phyloP scores from a whole-genome alignment of 2,797 vertebrate species.

The Mus minutoides region DNA sequence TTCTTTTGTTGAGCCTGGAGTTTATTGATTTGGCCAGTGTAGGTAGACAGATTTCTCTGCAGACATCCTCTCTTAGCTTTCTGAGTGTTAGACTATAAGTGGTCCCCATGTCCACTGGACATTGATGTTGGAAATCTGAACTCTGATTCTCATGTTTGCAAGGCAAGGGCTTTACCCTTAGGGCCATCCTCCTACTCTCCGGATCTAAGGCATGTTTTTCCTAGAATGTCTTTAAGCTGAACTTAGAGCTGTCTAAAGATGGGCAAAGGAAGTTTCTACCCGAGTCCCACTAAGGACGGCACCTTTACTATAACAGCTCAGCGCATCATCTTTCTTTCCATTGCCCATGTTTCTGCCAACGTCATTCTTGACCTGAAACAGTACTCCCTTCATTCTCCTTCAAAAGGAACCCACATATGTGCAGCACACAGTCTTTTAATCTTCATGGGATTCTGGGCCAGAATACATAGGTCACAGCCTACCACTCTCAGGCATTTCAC shows the following conservation, averaged over 20 bases:
- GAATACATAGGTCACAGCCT: conserved; percentile 40
- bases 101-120: background rate
- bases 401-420: conserved; percentile 31
- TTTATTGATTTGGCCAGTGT: background rate
- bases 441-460: conserved; percentile 55
- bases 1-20: background rate
- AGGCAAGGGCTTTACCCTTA: background rate
- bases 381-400: conserved; percentile 2
- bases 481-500: conserved; percentile 40
- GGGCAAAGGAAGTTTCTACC: background rate
- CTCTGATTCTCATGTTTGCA: background rate
- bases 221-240: conserved; percentile 24
- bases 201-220: conserved; percentile 4
- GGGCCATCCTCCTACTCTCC: background rate
- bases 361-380: conserved; percentile 38
- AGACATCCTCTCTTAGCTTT: background rate
- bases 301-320: background rate
- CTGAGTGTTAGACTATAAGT: background rate
- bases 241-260: background rate
- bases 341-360: background rate
- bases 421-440: conserved; percentile 41
- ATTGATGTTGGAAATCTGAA: background rate
- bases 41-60: background rate
- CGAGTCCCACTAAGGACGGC: background rate
- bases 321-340: background rate